phyloP scores from a whole-genome alignment of 53 echinoderm and acorn worm genomes.

The Zoroaster sp. region DNA sequence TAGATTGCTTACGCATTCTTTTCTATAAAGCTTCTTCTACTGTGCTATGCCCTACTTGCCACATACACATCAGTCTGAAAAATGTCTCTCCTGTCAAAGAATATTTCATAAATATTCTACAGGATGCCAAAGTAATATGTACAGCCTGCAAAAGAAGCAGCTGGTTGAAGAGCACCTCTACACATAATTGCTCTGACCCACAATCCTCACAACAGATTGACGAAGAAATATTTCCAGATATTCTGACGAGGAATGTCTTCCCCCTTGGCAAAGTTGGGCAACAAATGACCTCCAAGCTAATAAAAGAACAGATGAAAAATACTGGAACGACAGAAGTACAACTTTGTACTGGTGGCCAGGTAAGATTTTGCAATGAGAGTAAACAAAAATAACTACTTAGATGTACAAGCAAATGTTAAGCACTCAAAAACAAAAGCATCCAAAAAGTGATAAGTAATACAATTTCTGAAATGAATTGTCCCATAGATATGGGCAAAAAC shows the following conservation, averaged over 20 bases:
- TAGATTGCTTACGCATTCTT: background rate
- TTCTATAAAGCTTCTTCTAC: background rate
- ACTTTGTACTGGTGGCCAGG: slow-evolving; percentile 9
- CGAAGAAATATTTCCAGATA: background rate
- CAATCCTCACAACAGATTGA: slow-evolving; percentile 5
- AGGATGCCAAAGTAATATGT: background rate
- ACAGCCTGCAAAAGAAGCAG: slow-evolving; percentile 24
- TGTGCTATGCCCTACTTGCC: background rate
- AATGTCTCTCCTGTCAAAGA: background rate
- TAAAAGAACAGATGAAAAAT: background rate
- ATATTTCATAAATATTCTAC: slow-evolving; percentile 10
- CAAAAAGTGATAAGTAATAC: no score
- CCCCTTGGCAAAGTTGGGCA: slow-evolving; percentile 27
- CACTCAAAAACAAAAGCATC: no score
- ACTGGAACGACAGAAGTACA: background rate
- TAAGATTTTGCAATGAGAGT: background rate
- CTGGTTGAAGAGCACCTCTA: background rate
- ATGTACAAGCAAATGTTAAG: background rate
- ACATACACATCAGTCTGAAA: background rate
- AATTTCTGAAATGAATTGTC: no score
- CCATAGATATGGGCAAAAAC: no score
- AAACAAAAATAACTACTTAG: background rate
- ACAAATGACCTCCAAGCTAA: slow-evolving; percentile 14
- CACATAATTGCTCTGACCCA: slow-evolving; percentile 13
- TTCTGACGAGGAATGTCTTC: background rate